Evolutionary conservation across 2,113 vertebrate genomes (phyloP).

Genomic region (Nyctereutes procyonoides): DNA sequence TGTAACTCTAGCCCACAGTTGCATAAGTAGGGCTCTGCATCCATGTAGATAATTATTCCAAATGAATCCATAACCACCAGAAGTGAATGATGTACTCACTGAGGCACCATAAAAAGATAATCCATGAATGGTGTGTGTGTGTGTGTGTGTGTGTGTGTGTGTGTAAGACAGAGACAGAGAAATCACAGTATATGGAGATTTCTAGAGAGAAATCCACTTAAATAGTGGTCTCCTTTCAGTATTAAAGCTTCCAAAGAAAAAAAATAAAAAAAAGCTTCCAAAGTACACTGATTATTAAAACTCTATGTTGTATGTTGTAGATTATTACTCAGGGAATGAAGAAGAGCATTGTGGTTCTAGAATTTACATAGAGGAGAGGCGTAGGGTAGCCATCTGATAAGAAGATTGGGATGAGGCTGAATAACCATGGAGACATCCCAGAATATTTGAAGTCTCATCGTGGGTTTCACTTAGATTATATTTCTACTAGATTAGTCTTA

Average conservation of each 20-base stretch:
- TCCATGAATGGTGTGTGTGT: neutral
- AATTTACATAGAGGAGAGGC: neutral
- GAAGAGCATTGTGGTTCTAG: neutral
- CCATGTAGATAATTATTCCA: conserved; percentile 27
- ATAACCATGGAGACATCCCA: neutral
- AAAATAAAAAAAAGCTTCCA: too few species aligned
- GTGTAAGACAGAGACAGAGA: neutral
- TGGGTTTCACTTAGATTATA: neutral
- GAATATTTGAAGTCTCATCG: neutral
- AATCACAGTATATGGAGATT: neutral
- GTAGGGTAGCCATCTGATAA: neutral
- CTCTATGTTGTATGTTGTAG: neutral
- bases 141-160: neutral
- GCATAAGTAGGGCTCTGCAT: conserved; percentile 6
- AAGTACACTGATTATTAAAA: neutral
- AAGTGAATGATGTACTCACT: neutral
- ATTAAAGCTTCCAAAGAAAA: neutral
- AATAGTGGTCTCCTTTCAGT: neutral
- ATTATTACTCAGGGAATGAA: neutral
- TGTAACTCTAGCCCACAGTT: conserved; percentile 40
- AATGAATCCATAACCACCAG: conserved; percentile 5
- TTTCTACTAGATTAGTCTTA: neutral
- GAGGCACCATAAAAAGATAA: conserved; percentile 23
- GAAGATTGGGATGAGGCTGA: neutral
- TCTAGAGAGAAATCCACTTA: neutral